Conservation (phyloP, 1,140 invertebrate genomes). For the Melipona quadrifasciata region DNA sequence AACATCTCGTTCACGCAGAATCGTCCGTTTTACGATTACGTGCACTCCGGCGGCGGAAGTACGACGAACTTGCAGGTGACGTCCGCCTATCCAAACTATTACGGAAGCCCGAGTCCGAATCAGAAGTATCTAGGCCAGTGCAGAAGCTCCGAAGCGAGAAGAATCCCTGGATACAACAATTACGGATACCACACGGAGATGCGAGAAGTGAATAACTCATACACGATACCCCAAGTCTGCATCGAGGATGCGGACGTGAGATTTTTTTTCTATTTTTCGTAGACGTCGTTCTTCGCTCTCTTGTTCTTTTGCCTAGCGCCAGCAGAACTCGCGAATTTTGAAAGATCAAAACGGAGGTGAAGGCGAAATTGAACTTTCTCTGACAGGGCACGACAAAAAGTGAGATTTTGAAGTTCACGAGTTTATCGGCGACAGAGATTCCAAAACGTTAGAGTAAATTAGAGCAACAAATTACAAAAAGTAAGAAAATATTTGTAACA, state of each 20-base stretch:
- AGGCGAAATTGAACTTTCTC: no score
- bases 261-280: constrained; percentile 6
- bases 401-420: no score
- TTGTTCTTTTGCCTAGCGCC: neutral
- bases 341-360: no score
- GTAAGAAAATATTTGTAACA: no score
- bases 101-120: constrained; percentile 70
- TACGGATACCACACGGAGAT: constrained; percentile 76
- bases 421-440: no score
- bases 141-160: constrained; percentile 49
- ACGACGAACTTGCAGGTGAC: constrained; percentile 48
- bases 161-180: constrained; percentile 73
- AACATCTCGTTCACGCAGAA: constrained; percentile 51
- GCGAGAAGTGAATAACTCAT: constrained; percentile 74
- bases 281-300: no score
- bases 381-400: no score
- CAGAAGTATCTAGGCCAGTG: constrained; percentile 49
- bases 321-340: neutral
- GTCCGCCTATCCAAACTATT: constrained; percentile 71
- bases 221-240: constrained; percentile 71
- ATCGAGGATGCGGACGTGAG: constrained; percentile 74
- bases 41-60: constrained; percentile 60
- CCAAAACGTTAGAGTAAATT: no score
- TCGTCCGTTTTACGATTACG: constrained; percentile 74
- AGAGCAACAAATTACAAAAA: no score